Conservation (phyloP, 2,113 vertebrate genomes). For the Periophthalmodon schlosseri region DNA sequence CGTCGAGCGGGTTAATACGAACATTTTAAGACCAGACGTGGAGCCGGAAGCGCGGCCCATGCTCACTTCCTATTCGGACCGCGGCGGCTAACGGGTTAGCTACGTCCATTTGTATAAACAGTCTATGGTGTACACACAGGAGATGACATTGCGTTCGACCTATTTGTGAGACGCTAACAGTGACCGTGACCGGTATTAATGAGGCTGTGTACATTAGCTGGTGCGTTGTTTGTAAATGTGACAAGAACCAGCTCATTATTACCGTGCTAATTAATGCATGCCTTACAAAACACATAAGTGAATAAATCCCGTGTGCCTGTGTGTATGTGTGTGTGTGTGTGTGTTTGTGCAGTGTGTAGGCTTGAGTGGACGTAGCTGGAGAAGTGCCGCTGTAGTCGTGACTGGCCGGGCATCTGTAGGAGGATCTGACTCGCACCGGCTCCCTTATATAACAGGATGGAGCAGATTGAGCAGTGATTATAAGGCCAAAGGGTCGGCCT, state of each 20-base stretch:
- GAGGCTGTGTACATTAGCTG: not conserved
- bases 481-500: constrained; percentile 71
- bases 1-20: too few species aligned
- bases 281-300: not conserved
- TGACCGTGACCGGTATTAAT: not conserved
- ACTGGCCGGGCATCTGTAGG: constrained; percentile 81
- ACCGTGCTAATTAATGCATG: not conserved
- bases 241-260: not conserved
- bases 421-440: constrained; percentile 76
- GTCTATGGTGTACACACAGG: too few species aligned
- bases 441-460: constrained; percentile 74
- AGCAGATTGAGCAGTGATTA: constrained; percentile 62
- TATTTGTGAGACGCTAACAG: too few species aligned
- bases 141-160: too few species aligned
- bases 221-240: not conserved
- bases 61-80: too few species aligned
- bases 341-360: constrained; percentile 38
- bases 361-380: constrained; percentile 48
- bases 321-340: constrained; percentile 38
- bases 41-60: too few species aligned
- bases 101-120: too few species aligned
- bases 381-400: constrained; percentile 76
- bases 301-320: constrained; percentile 9
- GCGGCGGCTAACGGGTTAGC: too few species aligned
- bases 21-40: too few species aligned